These are phyloP conservation scores for Eulemur rubriventer DNA, from an alignment of 2,797 vertebrate species.

Conservation along the genomic window DNA sequence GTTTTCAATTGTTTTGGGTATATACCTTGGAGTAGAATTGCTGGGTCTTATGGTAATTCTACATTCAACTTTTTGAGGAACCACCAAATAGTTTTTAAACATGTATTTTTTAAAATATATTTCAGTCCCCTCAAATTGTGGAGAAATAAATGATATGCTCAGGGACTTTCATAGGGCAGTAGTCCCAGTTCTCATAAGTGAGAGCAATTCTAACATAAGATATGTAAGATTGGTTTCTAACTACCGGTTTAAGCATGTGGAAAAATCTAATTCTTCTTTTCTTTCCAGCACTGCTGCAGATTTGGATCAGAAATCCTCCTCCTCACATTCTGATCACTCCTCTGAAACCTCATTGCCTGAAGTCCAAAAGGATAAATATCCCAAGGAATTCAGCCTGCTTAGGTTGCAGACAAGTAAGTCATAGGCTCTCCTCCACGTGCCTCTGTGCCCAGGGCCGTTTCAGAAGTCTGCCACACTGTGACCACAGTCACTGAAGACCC, in stretches of 20 bases:
- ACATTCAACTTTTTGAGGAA: constrained; percentile 9
- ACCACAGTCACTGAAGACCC: neutral
- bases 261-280: neutral
- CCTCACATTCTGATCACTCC: constrained; percentile 35
- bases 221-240: neutral
- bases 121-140: neutral
- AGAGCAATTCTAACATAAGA: neutral
- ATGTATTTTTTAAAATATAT: neutral
- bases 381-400: constrained; percentile 64
- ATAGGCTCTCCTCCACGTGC: fast-evolving
- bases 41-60: neutral
- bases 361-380: constrained; percentile 39
- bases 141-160: neutral
- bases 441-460: neutral
- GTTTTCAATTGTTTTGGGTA: neutral
- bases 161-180: neutral
- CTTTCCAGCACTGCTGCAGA: constrained; percentile 57
- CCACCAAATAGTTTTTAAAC: neutral
- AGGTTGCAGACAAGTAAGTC: constrained; percentile 54
- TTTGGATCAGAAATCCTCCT: constrained; percentile 34
- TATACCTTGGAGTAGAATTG: neutral
- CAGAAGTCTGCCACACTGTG: neutral
- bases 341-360: constrained; percentile 59
- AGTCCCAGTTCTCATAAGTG: neutral
- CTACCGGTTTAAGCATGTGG: neutral